These are phyloP conservation scores for Trachythela sp. DNA, from an alignment of 64 coral and sea anemone genomes.

Conservation along the genomic window DNA sequence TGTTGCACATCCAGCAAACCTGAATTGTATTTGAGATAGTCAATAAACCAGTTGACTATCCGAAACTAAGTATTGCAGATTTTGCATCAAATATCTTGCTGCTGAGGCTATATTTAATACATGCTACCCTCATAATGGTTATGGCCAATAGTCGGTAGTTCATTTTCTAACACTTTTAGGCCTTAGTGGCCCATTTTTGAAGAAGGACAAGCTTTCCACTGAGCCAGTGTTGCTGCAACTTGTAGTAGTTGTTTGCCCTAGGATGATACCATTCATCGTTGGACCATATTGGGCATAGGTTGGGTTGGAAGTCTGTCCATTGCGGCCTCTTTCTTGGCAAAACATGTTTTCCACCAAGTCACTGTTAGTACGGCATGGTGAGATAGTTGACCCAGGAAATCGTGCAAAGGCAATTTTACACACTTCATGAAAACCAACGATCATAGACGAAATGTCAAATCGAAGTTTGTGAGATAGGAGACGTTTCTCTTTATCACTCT, in stretches of 20 bases:
- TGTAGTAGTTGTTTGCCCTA: neutral
- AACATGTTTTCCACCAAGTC: slow-evolving; percentile 58
- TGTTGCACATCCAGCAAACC: too few relatives aligned
- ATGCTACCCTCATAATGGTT: too few relatives aligned
- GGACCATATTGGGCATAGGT: slow-evolving; percentile 16
- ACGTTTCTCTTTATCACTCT: slow-evolving; percentile 3
- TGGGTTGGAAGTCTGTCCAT: slow-evolving; percentile 44
- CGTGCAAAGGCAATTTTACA: neutral
- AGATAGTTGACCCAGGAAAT: slow-evolving; percentile 37
- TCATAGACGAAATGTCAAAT: slow-evolving; percentile 44
- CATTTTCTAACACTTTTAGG: too few relatives aligned
- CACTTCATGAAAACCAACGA: slow-evolving; percentile 49
- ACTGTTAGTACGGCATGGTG: slow-evolving; percentile 22
- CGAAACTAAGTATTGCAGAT: too few relatives aligned
- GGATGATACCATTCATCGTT: slow-evolving; percentile 3
- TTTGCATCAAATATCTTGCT: too few relatives aligned
- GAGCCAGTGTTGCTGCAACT: neutral
- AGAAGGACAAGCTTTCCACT: neutral
- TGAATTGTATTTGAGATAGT: too few relatives aligned
- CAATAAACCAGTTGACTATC: too few relatives aligned
- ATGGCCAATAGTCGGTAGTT: too few relatives aligned
- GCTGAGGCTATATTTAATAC: too few relatives aligned
- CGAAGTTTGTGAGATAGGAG: slow-evolving; percentile 45
- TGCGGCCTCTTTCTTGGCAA: slow-evolving; percentile 4
- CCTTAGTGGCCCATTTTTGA: slow-evolving; percentile 32